Conservation (phyloP, 2,888 invertebrate species). For the Eupeodes latifasciatus region DNA sequence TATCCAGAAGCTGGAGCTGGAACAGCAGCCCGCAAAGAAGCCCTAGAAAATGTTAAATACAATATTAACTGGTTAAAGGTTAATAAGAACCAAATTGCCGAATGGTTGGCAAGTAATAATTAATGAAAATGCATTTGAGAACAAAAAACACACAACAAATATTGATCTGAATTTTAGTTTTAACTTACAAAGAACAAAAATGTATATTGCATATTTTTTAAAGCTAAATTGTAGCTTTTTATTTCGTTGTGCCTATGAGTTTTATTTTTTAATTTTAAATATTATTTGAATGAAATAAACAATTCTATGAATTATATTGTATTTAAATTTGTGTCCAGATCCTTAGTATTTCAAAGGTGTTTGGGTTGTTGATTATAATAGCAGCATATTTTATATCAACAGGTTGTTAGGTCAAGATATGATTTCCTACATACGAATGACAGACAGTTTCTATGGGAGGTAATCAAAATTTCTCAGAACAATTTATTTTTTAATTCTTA, state of each 20-base stretch:
- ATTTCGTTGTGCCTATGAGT: conserved; percentile 33
- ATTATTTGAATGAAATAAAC: conserved; percentile 1
- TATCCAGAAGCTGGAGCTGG: conserved; percentile 96
- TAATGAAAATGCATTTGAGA: neutral
- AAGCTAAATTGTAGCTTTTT: conserved; percentile 17
- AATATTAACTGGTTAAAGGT: conserved; percentile 92
- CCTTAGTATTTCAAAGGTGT: too few species aligned
- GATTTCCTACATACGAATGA: too few species aligned
- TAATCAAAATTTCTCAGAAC: too few species aligned
- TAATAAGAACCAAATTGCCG: conserved; percentile 86
- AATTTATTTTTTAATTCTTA: too few species aligned
- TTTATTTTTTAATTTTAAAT: neutral
- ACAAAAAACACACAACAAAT: neutral
- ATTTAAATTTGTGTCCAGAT: neutral
- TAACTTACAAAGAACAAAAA: conserved; percentile 32
- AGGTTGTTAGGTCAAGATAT: too few species aligned
- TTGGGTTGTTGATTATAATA: too few species aligned
- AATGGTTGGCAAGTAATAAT: conserved; percentile 86
- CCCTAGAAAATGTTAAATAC: conserved; percentile 90
- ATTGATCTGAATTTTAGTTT: conserved; percentile 62
- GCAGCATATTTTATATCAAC: too few species aligned
- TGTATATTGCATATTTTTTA: conserved; percentile 18
- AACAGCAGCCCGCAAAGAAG: conserved; percentile 88
- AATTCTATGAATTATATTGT: neutral
- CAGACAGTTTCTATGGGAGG: too few species aligned